Percentiles rank a stretch among this genome's conserved stretches.
phyloP scores from a whole-genome alignment of 2,888 invertebrate species.

The Eristalis pertinax region DNA sequence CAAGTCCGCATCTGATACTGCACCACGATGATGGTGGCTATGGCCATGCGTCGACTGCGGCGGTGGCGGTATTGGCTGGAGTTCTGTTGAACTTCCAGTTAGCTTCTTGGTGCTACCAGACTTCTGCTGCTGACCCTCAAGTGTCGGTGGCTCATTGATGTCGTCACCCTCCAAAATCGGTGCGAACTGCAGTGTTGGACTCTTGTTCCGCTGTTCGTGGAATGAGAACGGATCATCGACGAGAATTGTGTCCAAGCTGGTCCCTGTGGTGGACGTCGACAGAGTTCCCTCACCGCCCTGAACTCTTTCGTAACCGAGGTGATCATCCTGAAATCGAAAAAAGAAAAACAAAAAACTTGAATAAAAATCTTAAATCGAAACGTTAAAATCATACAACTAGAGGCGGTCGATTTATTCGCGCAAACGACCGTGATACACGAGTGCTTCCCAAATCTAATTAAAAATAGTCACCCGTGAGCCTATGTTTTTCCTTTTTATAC shows the following conservation, averaged over 20 bases:
- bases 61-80: constrained; percentile 78
- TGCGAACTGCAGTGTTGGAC: constrained; percentile 78
- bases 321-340: constrained; percentile 53
- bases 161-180: constrained; percentile 76
- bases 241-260: constrained; percentile 83
- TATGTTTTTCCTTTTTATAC: constrained; percentile 34
- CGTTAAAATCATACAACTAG: constrained; percentile 33
- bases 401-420: not conserved
- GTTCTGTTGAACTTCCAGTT: constrained; percentile 75
- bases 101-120: constrained; percentile 68
- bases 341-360: not conserved
- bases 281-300: constrained; percentile 81
- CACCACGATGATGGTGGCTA: constrained; percentile 78
- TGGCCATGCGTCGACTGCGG: constrained; percentile 77
- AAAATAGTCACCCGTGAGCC: constrained; percentile 42
- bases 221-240: constrained; percentile 80
- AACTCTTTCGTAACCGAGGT: constrained; percentile 79
- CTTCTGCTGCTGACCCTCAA: constrained; percentile 54
- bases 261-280: constrained; percentile 84
- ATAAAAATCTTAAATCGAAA: not conserved
- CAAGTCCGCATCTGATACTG: constrained; percentile 76
- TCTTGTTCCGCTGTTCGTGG: constrained; percentile 74
- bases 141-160: constrained; percentile 75
- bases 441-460: constrained; percentile 11
- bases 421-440: constrained; percentile 8